These are phyloP conservation scores for Trissolcus japonicus DNA, from an alignment of 2,888 invertebrate genomes.

Conservation along the genomic window DNA sequence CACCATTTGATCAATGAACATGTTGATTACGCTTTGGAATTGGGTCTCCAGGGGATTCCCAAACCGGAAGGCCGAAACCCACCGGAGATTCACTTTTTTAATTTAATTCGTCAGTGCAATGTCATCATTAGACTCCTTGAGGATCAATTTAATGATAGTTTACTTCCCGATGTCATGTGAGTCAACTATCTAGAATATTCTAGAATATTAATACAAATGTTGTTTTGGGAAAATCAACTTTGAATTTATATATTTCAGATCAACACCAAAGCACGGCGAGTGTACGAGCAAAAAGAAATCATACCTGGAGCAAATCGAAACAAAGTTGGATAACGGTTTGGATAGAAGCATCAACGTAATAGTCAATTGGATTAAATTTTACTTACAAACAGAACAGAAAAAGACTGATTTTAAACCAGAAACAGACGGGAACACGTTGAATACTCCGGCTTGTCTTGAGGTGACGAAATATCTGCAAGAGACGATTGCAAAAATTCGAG, in stretches of 20 bases:
- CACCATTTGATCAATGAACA: constrained; percentile 93
- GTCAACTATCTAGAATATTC: constrained; percentile 61
- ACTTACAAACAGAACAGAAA: constrained; percentile 94
- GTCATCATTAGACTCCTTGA: constrained; percentile 95
- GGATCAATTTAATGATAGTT: constrained; percentile 92
- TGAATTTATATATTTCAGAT: constrained; percentile 78
- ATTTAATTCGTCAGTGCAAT: constrained; percentile 93
- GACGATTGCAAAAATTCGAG: constrained; percentile 86
- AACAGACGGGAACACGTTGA: constrained; percentile 89
- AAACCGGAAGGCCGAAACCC: constrained; percentile 91
- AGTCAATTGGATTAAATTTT: constrained; percentile 92
- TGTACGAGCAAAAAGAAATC: constrained; percentile 91
- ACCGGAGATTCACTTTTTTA: constrained; percentile 94
- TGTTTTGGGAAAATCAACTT: neutral
- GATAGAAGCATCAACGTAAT: constrained; percentile 92
- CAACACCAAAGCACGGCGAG: constrained; percentile 91
- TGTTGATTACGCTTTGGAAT: constrained; percentile 96
- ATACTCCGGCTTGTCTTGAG: constrained; percentile 88
- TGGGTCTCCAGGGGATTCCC: constrained; percentile 92
- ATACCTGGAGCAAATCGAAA: constrained; percentile 91
- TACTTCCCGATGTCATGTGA: constrained; percentile 92
- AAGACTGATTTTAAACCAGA: constrained; percentile 96
- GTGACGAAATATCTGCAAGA: constrained; percentile 90
- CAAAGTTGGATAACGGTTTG: constrained; percentile 91
- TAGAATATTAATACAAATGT: neutral